Evolutionary conservation across 2,888 invertebrate genomes (phyloP), one percentile per base, ranked within the genome.

Genomic region (Cryptocephalus primarius): DNA sequence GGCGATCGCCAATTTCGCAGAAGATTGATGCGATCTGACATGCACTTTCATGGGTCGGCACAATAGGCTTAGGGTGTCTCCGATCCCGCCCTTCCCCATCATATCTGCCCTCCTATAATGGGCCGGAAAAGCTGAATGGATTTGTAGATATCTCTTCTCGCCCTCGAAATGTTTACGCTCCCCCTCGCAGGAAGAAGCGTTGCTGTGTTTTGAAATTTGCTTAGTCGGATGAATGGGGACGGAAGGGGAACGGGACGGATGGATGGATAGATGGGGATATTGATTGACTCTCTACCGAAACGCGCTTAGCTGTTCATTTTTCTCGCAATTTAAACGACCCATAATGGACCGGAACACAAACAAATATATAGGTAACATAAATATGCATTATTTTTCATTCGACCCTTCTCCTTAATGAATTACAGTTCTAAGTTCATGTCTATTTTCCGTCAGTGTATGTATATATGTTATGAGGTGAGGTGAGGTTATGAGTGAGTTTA

Each of bases 51-150:
- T 48, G 48, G 48, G 31, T 11, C 32, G 45, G 45, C 43, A 48
- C 48, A 46, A 45, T 43, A 33, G 31, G 44, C 38, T 42, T 39
- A 43, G 40, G 42, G 12, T 42, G 45, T 44, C 46, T 22, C 22
- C 22, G 22, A 22, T 2, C 22, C 44, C 36, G 40, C 14, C 45
- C 42, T 44, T 44, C 39, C 45, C 22, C 22, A 6, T 6, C 22
- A 22, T 22, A 44, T 45, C 43, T 41, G 40, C 22, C 22, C 22
- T 43, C 43, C 43, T 39, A 47, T 48, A 47, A 51, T 51, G 47
- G 44, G 33, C 44, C 33, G 42, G 50, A 43, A 48, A 51, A 47
- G 45, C 48, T 45, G 43, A 45, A 46, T 48, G 51, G 48, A 48
- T 48, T 51, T 48, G 51, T 46, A 44, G 40, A 46, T 44, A 33